phyloP scores from a whole-genome alignment of 2,888 invertebrate genomes.

The Anthophora plumipes region DNA sequence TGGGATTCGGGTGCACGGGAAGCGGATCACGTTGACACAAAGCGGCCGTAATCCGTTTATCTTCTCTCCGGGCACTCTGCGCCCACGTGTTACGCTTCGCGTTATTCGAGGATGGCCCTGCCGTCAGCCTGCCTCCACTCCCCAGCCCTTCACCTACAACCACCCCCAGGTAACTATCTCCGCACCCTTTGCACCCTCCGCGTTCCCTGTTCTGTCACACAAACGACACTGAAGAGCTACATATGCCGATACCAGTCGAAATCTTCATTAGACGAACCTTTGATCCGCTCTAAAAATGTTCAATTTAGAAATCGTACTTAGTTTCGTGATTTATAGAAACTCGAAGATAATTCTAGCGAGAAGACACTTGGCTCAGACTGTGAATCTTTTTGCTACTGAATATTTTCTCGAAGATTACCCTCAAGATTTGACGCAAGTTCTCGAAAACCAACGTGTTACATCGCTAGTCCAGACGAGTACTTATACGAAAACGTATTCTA shows the following conservation, averaged over 20 bases:
- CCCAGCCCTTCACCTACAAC: neutral
- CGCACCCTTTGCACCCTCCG: constrained; percentile 33
- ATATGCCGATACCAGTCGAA: too few relatives aligned
- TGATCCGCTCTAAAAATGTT: too few relatives aligned
- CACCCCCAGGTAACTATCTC: neutral
- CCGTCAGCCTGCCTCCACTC: constrained; percentile 22
- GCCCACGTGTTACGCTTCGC: constrained; percentile 76
- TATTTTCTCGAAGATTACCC: too few relatives aligned
- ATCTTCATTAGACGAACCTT: neutral
- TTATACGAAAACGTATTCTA: constrained; percentile 33
- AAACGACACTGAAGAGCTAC: constrained; percentile 6
- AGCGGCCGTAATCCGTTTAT: constrained; percentile 85
- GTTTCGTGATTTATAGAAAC: too few relatives aligned
- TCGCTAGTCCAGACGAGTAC: neutral
- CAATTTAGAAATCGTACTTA: too few relatives aligned
- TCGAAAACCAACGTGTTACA: too few relatives aligned
- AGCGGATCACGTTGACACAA: constrained; percentile 84
- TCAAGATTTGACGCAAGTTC: too few relatives aligned
- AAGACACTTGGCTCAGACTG: too few relatives aligned
- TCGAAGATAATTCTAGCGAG: too few relatives aligned
- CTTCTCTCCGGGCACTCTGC: constrained; percentile 81
- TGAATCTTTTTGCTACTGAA: too few relatives aligned
- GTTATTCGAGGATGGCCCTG: constrained; percentile 70
- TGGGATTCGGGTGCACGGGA: constrained; percentile 80
- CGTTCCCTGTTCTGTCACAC: constrained; percentile 31